Base-by-base conservation (phyloP, 1,140 invertebrate species). In the Hyles vespertilio region DNA sequence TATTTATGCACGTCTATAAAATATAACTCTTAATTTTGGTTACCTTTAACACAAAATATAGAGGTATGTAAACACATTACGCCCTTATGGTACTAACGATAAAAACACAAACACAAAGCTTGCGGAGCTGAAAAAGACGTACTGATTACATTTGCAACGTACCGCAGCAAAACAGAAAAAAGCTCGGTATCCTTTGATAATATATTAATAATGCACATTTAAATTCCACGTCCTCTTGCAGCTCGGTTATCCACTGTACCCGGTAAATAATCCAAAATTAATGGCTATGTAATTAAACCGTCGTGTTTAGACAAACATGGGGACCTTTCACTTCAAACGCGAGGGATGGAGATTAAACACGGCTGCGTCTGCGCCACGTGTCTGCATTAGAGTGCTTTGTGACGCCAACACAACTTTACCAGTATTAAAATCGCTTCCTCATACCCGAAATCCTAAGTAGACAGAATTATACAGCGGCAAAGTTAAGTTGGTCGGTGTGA, bases 221-320 rank as follows among this genome's bases (percentile, higher is more conserved):
- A n/a, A n/a, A 22, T 12, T 48, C 22, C 47, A 2, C 3, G 6
- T 48, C 47, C 47, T 33, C 33, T 0, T 32, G 8, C 32, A 51
- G 8, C 6, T 33, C 32, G 9, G 50, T 6, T 8, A 33, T 51
- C 33, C 32, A 32, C 50, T n/a, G 33, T 12, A 47, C 45, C 12
- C 59, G 68, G 74, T 77, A 83, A 84, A 84, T 84, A 80, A 80
- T 86, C 74, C 72, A 81, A 84, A 77, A 84, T 81, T 83, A 84
- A 87, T 84, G 81, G 81, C 69, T 64, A 72, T 77, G 76, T 87
- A 84, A 87, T 87, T 81, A 84, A 83, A 83, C 60, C 67, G 66
- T 65, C 71, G 70, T 69, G 76, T 81, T 83, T 83, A 79, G 69
- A 79, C 72, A 86, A 86, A 83, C 81, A 82, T 61, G 65, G 75